These are phyloP conservation scores for Engystomops pustulosus DNA, from an alignment of 2,113 vertebrate genomes.

Conservation along the genomic window DNA sequence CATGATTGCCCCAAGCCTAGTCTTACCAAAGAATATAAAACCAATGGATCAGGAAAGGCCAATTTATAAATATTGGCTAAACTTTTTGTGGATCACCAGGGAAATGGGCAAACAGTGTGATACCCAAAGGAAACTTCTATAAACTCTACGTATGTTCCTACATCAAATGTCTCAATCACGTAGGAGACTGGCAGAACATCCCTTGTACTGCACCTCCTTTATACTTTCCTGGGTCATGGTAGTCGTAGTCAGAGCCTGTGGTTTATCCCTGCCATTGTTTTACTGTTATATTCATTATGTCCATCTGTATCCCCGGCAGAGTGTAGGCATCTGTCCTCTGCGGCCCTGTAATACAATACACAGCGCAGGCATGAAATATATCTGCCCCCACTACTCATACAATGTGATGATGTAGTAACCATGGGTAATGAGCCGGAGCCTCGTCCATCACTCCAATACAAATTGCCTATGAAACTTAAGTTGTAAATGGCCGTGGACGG, in stretches of 20 bases:
- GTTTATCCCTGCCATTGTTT: not conserved
- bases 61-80: too few relatives aligned
- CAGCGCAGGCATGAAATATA: not conserved
- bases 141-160: too few relatives aligned
- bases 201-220: not conserved
- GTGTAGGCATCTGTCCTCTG: not conserved
- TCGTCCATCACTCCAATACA: not conserved
- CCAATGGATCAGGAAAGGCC: too few relatives aligned
- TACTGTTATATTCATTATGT: not conserved
- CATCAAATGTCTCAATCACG: too few relatives aligned
- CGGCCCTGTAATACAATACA: conserved; percentile 25
- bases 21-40: too few relatives aligned
- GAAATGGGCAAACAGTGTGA: too few relatives aligned
- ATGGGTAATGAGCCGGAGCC: conserved; percentile 4
- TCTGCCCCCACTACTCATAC: not conserved
- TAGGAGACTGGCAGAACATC: too few relatives aligned
- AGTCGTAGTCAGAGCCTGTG: not conserved
- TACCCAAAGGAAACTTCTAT: too few relatives aligned
- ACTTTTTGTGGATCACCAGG: too few relatives aligned
- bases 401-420: not conserved
- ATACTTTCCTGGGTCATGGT: not conserved
- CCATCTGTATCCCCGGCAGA: too few relatives aligned
- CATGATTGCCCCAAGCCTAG: too few relatives aligned
- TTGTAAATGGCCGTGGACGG: not conserved
- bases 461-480: conserved; percentile 22